A percentile compares a stretch with the other conserved stretches of the same genome.
phyloP scores from a whole-genome alignment of 2,113 vertebrate genomes.

The Gnathonemus longibarbis region DNA sequence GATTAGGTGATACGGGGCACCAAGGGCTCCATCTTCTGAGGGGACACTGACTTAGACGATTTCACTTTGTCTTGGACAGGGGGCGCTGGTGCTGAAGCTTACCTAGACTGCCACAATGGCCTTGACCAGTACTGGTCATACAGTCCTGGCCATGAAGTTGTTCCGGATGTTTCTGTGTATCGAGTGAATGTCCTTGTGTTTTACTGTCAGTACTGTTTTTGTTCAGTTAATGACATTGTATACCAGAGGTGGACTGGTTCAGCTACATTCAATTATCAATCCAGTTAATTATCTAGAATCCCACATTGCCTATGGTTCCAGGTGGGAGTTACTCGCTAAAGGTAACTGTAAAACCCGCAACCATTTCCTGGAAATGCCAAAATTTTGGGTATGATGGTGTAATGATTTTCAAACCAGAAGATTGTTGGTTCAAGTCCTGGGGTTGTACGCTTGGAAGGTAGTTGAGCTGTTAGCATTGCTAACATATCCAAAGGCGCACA shows the following conservation, averaged over 20 bases:
- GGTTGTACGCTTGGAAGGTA: neutral
- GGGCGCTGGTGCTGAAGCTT: neutral
- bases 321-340: neutral
- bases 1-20: neutral
- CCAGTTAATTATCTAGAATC: neutral
- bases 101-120: neutral
- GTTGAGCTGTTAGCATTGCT: neutral
- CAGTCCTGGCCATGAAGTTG: neutral
- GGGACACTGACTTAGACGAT: neutral
- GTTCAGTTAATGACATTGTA: neutral
- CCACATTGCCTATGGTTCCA: neutral
- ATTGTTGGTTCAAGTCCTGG: neutral
- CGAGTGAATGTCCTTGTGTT: neutral
- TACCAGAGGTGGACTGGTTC: neutral
- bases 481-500: neutral
- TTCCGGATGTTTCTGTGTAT: neutral
- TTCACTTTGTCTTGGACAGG: neutral
- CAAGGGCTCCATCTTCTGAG: neutral
- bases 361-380: neutral
- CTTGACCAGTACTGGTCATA: neutral
- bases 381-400: neutral
- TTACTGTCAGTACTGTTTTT: neutral
- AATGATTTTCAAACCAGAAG: neutral
- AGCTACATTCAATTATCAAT: neutral
- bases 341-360: neutral